Base-by-base conservation (phyloP, 2,888 invertebrate genomes). In the Horisme vitalbata region DNA sequence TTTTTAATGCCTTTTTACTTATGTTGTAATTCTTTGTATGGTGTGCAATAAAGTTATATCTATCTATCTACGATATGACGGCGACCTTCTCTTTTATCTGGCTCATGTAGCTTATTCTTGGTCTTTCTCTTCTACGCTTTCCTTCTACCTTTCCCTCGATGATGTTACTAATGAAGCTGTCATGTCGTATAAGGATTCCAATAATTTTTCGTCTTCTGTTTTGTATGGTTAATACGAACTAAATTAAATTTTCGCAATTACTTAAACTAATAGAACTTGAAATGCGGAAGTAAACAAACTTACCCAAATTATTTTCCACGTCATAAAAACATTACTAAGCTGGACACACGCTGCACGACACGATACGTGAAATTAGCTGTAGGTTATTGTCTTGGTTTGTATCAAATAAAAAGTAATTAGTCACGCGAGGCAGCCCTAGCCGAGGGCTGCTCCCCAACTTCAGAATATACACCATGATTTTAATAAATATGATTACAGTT, bases 381-480 rank as follows among this genome's bases (percentile, higher is more conserved):
- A 59, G 52, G 68, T 59, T 70, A 64, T 63, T 63, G 55, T 54
- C 55, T 49, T 41, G 26, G 38, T 35, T 43, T 41, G 49, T 60
- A 69, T 68, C 69, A 74, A 72, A 71, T 70, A 71, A 71, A 70
- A 71, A 59, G 24, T 45, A 48, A 69, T 79, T 70, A 56, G 76
- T 75, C 75, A 77, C 76, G 79, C 76, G 74, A 77, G 55, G 46
- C 73, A 75, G 43, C 76, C 80, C 77, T 79, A 51, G 9, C 15
- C 41, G 45, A 46, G 60, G 65, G 62, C 35, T 37, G 41, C 32
- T 52, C 61, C 63, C 61, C 50, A 9, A 33, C 23, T 38, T 53
- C 27, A 20, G 23, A 35, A 27, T 51, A 20, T 37, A 39, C 39
- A 53, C 54, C 38, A 50, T 55, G 57, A 59, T 60, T 59, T 59